Percentiles rank a stretch among this genome's conserved stretches.
These are phyloP conservation scores for Gymnogyps californianus DNA, from an alignment of 2,113 vertebrate genomes.

Conservation along the genomic window DNA sequence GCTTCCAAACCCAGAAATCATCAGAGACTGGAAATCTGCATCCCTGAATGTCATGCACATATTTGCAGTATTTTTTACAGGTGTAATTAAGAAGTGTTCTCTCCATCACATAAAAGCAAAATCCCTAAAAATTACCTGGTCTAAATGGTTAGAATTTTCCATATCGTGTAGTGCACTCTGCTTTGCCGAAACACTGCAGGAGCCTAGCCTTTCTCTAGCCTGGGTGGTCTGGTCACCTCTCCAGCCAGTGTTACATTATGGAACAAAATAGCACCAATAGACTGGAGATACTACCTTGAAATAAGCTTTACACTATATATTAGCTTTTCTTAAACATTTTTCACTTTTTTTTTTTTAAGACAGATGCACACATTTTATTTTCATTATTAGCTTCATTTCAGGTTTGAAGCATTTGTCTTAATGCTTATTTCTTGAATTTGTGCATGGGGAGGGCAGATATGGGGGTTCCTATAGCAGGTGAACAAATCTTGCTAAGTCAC, in stretches of 20 bases:
- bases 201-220: not conserved
- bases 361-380: not conserved
- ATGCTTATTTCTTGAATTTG: not conserved
- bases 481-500: not conserved
- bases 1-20: not conserved
- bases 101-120: not conserved
- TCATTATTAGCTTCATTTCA: not conserved
- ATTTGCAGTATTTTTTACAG: not conserved
- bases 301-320: not conserved
- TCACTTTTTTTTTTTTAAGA: not conserved
- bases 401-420: not conserved
- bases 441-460: not conserved
- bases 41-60: not conserved
- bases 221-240: not conserved
- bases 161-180: too few species aligned
- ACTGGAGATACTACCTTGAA: not conserved
- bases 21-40: not conserved
- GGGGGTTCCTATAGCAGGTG: not conserved
- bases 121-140: not conserved
- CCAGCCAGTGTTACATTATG: not conserved
- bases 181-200: not conserved
- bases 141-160: not conserved
- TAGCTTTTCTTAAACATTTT: not conserved
- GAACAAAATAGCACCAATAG: not conserved
- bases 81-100: not conserved